Conservation (phyloP, 2,113 vertebrate genomes). For the Terrapene triunguis region DNA sequence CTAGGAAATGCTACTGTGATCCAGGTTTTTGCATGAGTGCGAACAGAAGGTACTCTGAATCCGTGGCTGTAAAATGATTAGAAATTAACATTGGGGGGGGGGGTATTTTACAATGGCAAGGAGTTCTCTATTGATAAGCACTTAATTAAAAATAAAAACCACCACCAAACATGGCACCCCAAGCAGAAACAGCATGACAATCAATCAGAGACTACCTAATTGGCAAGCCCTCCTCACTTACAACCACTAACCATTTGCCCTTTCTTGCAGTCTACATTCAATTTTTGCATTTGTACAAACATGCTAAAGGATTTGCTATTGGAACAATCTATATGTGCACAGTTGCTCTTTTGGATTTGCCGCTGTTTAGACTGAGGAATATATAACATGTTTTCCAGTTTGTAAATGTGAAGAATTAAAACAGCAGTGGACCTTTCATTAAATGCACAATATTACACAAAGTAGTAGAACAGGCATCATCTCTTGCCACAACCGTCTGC, state of each 20-base stretch:
- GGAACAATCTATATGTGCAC: neutral
- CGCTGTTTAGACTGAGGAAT: neutral
- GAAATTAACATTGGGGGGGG: accelerated
- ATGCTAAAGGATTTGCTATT: accelerated
- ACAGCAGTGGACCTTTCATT: neutral
- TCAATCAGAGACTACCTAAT: too few species aligned
- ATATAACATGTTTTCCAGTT: neutral
- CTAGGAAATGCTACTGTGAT: neutral
- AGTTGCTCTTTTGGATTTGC: neutral
- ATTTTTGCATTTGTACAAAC: neutral
- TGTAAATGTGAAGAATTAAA: neutral
- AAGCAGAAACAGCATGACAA: neutral
- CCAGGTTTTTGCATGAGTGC: neutral
- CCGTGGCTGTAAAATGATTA: neutral
- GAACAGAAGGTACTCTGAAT: neutral
- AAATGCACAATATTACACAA: accelerated
- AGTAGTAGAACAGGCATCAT: neutral
- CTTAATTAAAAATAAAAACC: neutral
- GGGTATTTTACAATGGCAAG: neutral
- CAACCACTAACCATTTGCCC: neutral
- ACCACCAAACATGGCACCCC: neutral
- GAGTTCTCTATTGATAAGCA: neutral
- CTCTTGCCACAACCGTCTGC: accelerated
- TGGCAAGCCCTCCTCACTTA: neutral
- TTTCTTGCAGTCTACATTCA: neutral